These are phyloP conservation scores for Papilio machaon DNA, from an alignment of 1,140 invertebrate genomes.

Conservation along the genomic window DNA sequence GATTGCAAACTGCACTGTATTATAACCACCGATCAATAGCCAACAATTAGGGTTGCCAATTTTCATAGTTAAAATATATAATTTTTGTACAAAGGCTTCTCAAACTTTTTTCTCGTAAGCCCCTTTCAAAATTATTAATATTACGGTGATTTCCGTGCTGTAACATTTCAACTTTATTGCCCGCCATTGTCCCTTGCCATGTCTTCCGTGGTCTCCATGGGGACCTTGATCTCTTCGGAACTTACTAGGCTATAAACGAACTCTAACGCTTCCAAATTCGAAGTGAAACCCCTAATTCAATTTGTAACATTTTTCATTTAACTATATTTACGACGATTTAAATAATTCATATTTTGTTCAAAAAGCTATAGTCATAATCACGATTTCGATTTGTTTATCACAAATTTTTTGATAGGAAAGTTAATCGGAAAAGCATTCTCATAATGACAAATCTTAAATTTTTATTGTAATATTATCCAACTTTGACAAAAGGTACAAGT, in stretches of 20 bases:
- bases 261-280: background rate
- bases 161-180: no score
- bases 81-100: background rate
- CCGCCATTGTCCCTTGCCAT: no score
- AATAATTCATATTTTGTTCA: background rate
- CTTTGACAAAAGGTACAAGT: background rate
- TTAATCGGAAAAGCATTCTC: background rate
- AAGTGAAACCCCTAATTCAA: background rate
- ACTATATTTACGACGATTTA: background rate
- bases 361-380: background rate
- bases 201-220: no score
- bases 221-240: background rate
- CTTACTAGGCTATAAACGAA: background rate
- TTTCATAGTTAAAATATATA: background rate
- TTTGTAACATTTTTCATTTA: conserved; percentile 17
- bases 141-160: no score
- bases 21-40: background rate
- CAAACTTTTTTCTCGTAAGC: no score
- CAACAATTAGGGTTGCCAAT: background rate
- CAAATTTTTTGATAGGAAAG: background rate
- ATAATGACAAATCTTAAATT: background rate
- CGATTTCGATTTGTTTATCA: background rate
- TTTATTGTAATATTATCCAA: background rate
- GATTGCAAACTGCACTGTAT: conserved; percentile 16
- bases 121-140: no score